Percentiles rank a stretch among this genome's conserved stretches.
These are phyloP conservation scores for Matsumyia berberina DNA, from an alignment of 2,888 invertebrate species.

Conservation along the genomic window DNA sequence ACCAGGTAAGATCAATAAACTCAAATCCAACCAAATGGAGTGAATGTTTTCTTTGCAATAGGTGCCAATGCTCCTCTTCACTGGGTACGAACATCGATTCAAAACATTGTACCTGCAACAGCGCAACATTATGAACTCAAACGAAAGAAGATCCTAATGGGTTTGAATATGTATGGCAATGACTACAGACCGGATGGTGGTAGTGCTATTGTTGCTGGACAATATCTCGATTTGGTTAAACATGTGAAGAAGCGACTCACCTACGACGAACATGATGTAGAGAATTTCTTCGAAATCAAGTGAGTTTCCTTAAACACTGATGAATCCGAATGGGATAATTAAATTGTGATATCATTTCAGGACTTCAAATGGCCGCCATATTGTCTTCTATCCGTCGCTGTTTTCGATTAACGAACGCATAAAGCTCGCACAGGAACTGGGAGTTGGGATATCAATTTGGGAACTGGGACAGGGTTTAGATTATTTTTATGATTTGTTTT, in stretches of 20 bases:
- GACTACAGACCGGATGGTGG: conserved; percentile 93
- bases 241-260: conserved; percentile 90
- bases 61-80: conserved; percentile 95
- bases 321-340: conserved; percentile 2
- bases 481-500: conserved; percentile 96
- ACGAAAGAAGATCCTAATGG: conserved; percentile 92
- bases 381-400: conserved; percentile 95
- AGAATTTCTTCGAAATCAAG: conserved; percentile 95
- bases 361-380: conserved; percentile 88
- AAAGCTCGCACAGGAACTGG: conserved; percentile 91
- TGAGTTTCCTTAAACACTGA: conserved; percentile 84
- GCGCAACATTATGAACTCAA: conserved; percentile 85
- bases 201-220: conserved; percentile 91
- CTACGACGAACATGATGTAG: conserved; percentile 91
- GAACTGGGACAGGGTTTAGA: conserved; percentile 98
- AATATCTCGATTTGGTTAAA: conserved; percentile 91
- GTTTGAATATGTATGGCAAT: conserved; percentile 97
- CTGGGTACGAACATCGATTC: conserved; percentile 92
- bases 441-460: conserved; percentile 96
- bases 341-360: conserved; percentile 84
- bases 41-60: conserved; percentile 78
- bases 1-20: conserved; percentile 86
- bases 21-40: not conserved
- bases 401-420: conserved; percentile 92
- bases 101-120: conserved; percentile 88